phyloP scores from a whole-genome alignment of 2,113 vertebrate species.

The Albula goreensis region DNA sequence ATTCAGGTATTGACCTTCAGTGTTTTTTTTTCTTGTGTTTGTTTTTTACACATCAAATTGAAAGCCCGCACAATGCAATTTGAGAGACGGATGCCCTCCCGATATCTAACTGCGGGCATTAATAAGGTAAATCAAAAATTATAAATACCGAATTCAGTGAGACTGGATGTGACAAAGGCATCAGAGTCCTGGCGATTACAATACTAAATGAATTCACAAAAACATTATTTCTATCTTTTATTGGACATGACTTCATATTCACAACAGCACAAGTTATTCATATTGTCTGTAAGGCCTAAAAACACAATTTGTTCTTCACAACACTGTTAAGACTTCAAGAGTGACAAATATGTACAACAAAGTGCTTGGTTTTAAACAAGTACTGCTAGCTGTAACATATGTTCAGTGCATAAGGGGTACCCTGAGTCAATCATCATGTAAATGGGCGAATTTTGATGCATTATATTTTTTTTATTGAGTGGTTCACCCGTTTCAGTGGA shows the following conservation, averaged over 20 bases:
- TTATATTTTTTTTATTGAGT: not conserved
- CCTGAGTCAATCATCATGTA: conserved; percentile 13
- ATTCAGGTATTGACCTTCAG: too few species aligned
- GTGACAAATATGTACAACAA: not conserved
- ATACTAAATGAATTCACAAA: not conserved
- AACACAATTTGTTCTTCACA: not conserved
- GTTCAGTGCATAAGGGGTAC: not conserved
- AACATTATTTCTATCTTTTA: not conserved
- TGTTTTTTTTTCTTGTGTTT: too few species aligned
- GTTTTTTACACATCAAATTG: too few species aligned
- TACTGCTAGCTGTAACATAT: not conserved
- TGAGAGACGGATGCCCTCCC: too few species aligned
- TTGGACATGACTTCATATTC: not conserved
- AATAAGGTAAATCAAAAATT: not conserved
- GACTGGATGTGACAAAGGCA: not conserved
- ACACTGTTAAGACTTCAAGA: not conserved
- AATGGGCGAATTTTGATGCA: not conserved
- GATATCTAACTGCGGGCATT: not conserved
- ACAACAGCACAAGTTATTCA: conserved; percentile 3
- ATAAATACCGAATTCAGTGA: not conserved
- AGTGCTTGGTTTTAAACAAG: not conserved
- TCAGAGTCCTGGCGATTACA: not conserved
- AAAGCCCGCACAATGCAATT: too few species aligned
- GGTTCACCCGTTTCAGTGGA: not conserved
- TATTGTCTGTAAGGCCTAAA: conserved; percentile 3